These are phyloP conservation scores for Heptascelio sp. DNA, from an alignment of 2,888 invertebrate genomes.

Conservation along the genomic window DNA sequence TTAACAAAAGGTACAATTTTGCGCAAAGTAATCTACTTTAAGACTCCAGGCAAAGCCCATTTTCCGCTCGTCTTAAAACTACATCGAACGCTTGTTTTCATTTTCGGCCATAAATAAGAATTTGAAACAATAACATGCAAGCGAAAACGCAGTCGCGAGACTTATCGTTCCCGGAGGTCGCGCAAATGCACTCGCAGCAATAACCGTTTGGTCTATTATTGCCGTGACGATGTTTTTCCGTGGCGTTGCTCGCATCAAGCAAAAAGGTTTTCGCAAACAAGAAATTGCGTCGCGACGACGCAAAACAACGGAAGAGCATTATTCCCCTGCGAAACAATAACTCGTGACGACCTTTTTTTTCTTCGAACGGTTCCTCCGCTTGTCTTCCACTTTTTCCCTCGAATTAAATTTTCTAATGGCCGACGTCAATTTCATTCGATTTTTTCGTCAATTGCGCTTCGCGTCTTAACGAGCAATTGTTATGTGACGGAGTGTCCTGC, in stretches of 20 bases:
- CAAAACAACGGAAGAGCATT: constrained; percentile 45
- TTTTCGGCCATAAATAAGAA: too few relatives aligned
- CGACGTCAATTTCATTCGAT: constrained; percentile 47
- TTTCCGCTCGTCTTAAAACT: too few relatives aligned
- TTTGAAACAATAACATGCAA: too few relatives aligned
- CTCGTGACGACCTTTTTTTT: constrained; percentile 2
- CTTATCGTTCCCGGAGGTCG: constrained; percentile 36
- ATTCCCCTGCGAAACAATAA: constrained; percentile 2
- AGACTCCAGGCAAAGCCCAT: too few relatives aligned
- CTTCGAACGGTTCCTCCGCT: neutral
- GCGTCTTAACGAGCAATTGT: constrained; percentile 60
- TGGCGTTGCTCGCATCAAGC: constrained; percentile 35
- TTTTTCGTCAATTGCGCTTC: constrained; percentile 50
- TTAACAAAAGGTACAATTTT: too few relatives aligned
- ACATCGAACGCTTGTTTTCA: too few relatives aligned
- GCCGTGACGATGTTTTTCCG: constrained; percentile 42
- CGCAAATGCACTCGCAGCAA: constrained; percentile 57
- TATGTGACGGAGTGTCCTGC: too few relatives aligned
- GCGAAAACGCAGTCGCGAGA: too few relatives aligned
- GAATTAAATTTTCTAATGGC: constrained; percentile 21
- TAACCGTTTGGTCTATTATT: constrained; percentile 61
- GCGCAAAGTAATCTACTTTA: too few relatives aligned
- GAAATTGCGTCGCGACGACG: constrained; percentile 29
- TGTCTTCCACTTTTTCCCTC: too few relatives aligned
- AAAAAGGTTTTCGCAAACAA: constrained; percentile 58